These are phyloP conservation scores for Platypus cylindrus DNA, from an alignment of 2,888 invertebrate genomes.

Conservation along the genomic window DNA sequence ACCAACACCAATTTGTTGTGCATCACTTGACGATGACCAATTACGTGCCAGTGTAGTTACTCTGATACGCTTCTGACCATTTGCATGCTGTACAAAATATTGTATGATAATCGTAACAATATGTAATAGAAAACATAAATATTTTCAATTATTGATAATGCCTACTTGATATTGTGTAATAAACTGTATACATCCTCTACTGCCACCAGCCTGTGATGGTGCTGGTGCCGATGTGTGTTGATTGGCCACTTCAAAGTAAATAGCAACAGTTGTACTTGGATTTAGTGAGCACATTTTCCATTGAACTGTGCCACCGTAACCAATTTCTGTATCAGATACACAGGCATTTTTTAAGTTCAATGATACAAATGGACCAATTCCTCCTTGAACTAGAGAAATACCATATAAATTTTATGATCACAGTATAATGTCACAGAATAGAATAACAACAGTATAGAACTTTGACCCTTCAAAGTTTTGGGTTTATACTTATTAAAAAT, in stretches of 20 bases:
- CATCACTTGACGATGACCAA: slow-evolving; percentile 85
- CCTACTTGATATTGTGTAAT: slow-evolving; percentile 81
- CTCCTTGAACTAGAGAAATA: slow-evolving; percentile 59
- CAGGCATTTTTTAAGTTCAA: slow-evolving; percentile 81
- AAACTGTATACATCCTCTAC: slow-evolving; percentile 93
- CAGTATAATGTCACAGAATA: not conserved
- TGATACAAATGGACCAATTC: slow-evolving; percentile 93
- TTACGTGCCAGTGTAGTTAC: slow-evolving; percentile 97
- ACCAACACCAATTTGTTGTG: slow-evolving; percentile 85
- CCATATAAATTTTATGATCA: not conserved
- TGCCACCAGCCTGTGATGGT: slow-evolving; percentile 91
- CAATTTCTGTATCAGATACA: slow-evolving; percentile 95
- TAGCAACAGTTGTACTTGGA: slow-evolving; percentile 82
- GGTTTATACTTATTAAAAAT: no score
- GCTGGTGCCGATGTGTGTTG: slow-evolving; percentile 91
- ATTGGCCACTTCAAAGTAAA: slow-evolving; percentile 95
- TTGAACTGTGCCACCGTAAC: slow-evolving; percentile 92
- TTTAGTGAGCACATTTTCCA: slow-evolving; percentile 97
- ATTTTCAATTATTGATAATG: not conserved
- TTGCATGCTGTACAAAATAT: slow-evolving; percentile 52
- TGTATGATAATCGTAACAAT: not conserved
- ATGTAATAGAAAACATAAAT: not conserved
- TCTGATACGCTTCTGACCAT: slow-evolving; percentile 85
- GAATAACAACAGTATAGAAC: slow-evolving; percentile 1
- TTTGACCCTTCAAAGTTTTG: no score